Percentiles rank a stretch among this genome's conserved stretches.
Conservation (phyloP, 2,888 invertebrate genomes). For the Mimachlamys varia region DNA sequence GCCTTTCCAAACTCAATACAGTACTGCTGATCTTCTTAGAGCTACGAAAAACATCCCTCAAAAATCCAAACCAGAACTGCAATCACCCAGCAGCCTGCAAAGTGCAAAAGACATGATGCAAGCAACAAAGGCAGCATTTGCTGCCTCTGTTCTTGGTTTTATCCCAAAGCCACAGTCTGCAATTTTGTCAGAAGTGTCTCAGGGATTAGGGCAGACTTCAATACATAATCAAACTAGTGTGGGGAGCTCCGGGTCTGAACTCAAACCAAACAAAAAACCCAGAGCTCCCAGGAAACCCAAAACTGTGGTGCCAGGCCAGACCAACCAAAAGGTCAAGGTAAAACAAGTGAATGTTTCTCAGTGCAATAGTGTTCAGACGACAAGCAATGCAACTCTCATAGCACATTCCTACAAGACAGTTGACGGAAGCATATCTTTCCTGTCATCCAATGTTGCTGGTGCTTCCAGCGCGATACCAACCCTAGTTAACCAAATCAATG, state of each 20-base stretch:
- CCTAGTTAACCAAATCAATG: background rate
- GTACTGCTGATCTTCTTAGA: constrained; percentile 44
- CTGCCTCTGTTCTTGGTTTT: background rate
- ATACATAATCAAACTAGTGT: background rate
- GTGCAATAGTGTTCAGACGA: background rate
- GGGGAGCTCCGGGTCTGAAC: background rate
- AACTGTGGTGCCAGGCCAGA: background rate
- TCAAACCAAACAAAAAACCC: background rate
- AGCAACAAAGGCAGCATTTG: constrained; percentile 25
- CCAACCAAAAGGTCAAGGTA: background rate
- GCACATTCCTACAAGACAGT: background rate
- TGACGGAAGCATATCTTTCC: background rate
- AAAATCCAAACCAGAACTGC: background rate
- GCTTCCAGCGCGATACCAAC: background rate
- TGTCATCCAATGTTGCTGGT: background rate
- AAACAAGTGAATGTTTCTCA: background rate
- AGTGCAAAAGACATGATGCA: constrained; percentile 1
- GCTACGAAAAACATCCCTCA: constrained; percentile 46
- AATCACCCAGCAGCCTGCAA: background rate
- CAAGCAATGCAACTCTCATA: background rate
- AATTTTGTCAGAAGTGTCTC: background rate
- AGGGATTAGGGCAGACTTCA: background rate
- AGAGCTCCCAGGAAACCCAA: background rate
- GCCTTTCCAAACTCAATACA: constrained; percentile 17
- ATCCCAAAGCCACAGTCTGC: background rate